These are phyloP conservation scores for Phrixothrix hirtus DNA, from an alignment of 2,888 invertebrate species.

Conservation along the genomic window DNA sequence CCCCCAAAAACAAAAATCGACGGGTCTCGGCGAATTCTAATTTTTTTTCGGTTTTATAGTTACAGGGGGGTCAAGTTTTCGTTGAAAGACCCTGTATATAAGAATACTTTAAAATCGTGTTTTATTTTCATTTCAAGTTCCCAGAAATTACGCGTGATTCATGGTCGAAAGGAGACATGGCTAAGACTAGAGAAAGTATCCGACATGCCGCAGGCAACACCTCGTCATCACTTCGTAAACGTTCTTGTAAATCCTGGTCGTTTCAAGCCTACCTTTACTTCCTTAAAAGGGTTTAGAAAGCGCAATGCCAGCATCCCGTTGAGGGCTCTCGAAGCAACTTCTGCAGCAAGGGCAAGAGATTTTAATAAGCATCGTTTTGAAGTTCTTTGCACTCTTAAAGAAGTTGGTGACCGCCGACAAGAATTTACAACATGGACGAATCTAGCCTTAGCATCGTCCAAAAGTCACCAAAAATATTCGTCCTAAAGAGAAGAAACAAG, in stretches of 20 bases:
- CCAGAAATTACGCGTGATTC: too few relatives aligned
- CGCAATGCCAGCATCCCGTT: constrained; percentile 24
- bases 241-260: neutral
- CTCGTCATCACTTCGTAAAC: neutral
- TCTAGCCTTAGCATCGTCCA: constrained; percentile 18
- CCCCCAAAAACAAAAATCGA: too few relatives aligned
- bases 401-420: constrained; percentile 6
- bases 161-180: neutral
- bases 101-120: too few relatives aligned
- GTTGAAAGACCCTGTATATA: too few relatives aligned
- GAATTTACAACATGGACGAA: constrained; percentile 29
- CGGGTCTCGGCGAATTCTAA: too few relatives aligned
- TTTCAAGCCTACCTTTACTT: neutral
- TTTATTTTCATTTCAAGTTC: too few relatives aligned
- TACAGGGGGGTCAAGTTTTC: too few relatives aligned
- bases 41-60: too few relatives aligned
- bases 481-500: too few relatives aligned
- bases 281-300: constrained; percentile 6
- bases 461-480: constrained; percentile 24
- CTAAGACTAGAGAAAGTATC: neutral
- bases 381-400: constrained; percentile 18
- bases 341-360: constrained; percentile 21
- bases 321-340: constrained; percentile 27
- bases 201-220: too few relatives aligned
- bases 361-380: constrained; percentile 29